These are phyloP conservation scores for Pollicipes pollicipes DNA, from an alignment of 1,140 invertebrate genomes.

Conservation along the genomic window DNA sequence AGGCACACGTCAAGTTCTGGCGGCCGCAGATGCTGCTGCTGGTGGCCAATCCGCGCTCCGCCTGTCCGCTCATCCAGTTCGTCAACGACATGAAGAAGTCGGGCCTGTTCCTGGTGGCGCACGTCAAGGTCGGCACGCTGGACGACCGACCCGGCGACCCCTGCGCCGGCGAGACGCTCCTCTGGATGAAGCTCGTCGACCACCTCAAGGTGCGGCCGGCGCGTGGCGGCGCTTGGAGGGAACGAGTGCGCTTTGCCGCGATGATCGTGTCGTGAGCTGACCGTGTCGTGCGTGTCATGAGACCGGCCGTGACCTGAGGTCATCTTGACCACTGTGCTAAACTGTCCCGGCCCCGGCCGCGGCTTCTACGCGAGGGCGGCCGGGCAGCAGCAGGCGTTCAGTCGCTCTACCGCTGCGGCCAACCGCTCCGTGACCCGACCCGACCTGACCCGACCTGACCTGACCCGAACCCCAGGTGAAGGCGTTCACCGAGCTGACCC, in stretches of 20 bases:
- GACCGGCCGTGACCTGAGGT: constrained; percentile 43
- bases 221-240: too few species aligned
- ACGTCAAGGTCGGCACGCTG: constrained; percentile 49
- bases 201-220: constrained; percentile 44
- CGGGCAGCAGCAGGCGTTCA: too few species aligned
- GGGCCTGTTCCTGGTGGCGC: constrained; percentile 84
- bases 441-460: too few species aligned
- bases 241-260: too few species aligned
- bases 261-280: too few species aligned
- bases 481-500: constrained; percentile 88
- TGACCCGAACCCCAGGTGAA: constrained; percentile 43
- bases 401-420: too few species aligned
- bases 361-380: too few species aligned
- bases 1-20: constrained; percentile 99
- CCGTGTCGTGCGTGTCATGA: constrained; percentile 34
- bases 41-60: constrained; percentile 74
- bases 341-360: too few species aligned
- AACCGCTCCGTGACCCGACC: too few species aligned
- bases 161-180: constrained; percentile 46
- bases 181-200: constrained; percentile 75
- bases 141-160: constrained; percentile 18
- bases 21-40: constrained; percentile 88
- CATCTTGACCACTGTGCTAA: too few species aligned
- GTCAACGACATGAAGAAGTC: constrained; percentile 98
- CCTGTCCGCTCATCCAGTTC: constrained; percentile 83